Conservation (phyloP, 2,888 invertebrate species). For the Epiblema foenella region DNA sequence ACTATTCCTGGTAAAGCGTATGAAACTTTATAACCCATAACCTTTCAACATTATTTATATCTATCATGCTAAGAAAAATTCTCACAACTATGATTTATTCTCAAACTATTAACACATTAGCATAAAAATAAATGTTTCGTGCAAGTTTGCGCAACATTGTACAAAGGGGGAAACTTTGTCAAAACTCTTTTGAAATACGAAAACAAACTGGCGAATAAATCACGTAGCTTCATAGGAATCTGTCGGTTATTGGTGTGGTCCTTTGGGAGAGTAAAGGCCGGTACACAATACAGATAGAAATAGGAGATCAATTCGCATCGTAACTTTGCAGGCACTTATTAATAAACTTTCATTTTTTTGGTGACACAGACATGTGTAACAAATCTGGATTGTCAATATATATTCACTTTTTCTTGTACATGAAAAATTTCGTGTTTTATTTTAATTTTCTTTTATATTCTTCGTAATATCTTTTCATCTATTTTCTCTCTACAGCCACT, state of each 20-base stretch:
- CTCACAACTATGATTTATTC: conserved; percentile 23
- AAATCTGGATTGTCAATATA: too few species aligned
- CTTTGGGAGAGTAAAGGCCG: conserved; percentile 24
- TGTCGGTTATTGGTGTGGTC: conserved; percentile 22
- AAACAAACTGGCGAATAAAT: conserved; percentile 39
- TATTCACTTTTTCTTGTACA: too few species aligned
- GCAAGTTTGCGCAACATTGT: conserved; percentile 18
- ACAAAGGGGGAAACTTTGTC: conserved; percentile 30
- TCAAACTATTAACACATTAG: conserved; percentile 37
- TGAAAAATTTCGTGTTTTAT: too few species aligned
- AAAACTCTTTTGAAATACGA: conserved; percentile 33
- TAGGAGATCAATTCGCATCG: background rate
- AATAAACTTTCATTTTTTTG: too few species aligned
- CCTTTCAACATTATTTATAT: conserved; percentile 6
- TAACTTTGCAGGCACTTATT: too few species aligned
- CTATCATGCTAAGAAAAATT: background rate
- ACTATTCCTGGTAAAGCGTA: background rate
- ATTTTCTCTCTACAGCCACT: too few species aligned
- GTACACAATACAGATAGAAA: background rate
- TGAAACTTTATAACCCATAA: background rate
- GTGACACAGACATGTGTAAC: too few species aligned
- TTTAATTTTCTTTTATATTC: too few species aligned
- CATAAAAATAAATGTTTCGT: conserved; percentile 35
- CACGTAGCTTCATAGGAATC: conserved; percentile 18
- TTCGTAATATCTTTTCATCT: too few species aligned